Evolutionary conservation across 2,113 vertebrate genomes (phyloP).

Genomic region (Anser brachyrhynchus): DNA sequence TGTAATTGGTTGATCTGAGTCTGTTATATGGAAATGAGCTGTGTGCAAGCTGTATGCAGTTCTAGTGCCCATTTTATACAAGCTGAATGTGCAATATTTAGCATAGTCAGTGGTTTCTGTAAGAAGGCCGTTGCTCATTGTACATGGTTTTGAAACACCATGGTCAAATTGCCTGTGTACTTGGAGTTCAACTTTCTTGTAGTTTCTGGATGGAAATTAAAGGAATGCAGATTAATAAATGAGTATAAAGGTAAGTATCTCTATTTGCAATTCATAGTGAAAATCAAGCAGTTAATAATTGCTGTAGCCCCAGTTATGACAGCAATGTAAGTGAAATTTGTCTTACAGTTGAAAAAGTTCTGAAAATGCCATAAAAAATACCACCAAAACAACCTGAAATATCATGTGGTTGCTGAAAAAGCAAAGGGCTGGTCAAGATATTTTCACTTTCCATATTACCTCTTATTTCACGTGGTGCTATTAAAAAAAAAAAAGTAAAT

Average conservation of each 20-base stretch:
- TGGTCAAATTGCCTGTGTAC: rapidly evolving
- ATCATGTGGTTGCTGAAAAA: background rate
- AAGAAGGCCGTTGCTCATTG: background rate
- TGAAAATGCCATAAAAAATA: background rate
- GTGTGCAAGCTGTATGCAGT: background rate
- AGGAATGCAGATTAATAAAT: background rate
- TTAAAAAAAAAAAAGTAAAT: background rate
- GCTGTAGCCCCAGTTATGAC: background rate
- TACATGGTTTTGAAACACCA: background rate
- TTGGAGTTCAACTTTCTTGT: background rate
- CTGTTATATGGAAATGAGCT: background rate
- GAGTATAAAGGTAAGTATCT: background rate
- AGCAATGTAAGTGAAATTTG: background rate
- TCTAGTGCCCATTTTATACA: background rate
- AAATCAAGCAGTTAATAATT: background rate
- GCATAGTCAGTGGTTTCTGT: rapidly evolving
- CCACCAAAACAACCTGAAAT: background rate
- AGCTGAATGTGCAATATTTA: background rate
- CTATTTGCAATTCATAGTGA: background rate
- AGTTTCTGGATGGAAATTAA: background rate
- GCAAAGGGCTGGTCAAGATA: background rate
- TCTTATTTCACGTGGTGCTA: background rate
- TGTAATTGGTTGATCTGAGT: background rate
- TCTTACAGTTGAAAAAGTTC: background rate
- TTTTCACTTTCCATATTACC: background rate